Base-by-base conservation (phyloP, 2,888 invertebrate genomes). In the Frankliniella fusca region DNA sequence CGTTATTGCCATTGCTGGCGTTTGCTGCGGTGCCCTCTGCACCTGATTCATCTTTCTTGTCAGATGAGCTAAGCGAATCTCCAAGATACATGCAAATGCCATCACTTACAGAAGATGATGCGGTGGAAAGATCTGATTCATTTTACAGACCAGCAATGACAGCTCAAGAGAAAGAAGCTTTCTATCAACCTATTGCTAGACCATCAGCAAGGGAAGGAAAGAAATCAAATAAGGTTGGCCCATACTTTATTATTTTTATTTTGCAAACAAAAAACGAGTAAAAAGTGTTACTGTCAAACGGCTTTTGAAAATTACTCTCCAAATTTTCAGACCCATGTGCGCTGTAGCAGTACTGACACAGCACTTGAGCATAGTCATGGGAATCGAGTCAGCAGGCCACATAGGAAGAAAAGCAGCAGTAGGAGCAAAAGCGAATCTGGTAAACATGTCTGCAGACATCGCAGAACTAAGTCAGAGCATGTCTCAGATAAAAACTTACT, bases 61-160 rank as follows among this genome's bases (percentile, higher is more conserved):
- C 70, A 27, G 70, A 76, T 76, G 70, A 76, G 12, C 70, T 76
- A 27, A 76, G 70, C 27, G 70, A 76, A 27, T 76, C 70, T 10
- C 70, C 70, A 27, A 76, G 70, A 27, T 76, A 23, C 27, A 76
- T 27, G n/a, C 61, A 18, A 9, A 76, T 76, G 70, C 70, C 70
- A 7, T 76, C 70, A 23, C 70, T 76, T 5, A 11, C 27, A 27
- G 70, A 76, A 76, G 70, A 76, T 76, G 70, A 76, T 27, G 23
- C 70, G 1, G 70, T 76, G 27, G 70, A 76, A 76, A 23, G 70
- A 23, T 76, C 70, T 76, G 70, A 76, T 23, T 76, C 70, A 76
- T 76, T 76, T 76, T 76, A 76, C 27, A 23, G 70, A 76, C 70
- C 70, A 76, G 70, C 70, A 9, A 76, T 76, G 70, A 76, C 70